Percentiles rank a stretch among this genome's conserved stretches.
Evolutionary conservation across 2,113 vertebrate species (phyloP).

Genomic region (Microcebus lehilahytsara): DNA sequence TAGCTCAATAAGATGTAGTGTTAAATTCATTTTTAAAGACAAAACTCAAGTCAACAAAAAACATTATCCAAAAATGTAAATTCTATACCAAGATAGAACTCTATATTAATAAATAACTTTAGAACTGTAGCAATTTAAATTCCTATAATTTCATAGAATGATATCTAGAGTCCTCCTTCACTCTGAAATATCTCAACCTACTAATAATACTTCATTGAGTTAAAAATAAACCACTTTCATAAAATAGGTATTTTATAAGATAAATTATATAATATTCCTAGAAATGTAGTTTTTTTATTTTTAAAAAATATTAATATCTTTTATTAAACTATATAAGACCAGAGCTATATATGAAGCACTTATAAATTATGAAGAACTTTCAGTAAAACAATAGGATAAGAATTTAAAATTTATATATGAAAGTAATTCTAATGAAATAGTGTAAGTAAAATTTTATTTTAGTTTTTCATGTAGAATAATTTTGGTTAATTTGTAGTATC

Average conservation of each 20-base stretch:
- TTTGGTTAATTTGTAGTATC: not conserved
- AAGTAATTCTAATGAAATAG: not conserved
- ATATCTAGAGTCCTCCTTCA: not conserved
- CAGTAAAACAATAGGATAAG: not conserved
- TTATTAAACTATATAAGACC: not conserved
- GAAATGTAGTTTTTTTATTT: not conserved
- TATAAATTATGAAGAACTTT: not conserved
- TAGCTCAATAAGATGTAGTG: not conserved
- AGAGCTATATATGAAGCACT: not conserved
- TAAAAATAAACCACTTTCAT: not conserved
- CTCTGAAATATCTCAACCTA: not conserved
- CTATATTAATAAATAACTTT: constrained; percentile 1
- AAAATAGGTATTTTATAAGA: not conserved
- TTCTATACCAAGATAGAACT: not conserved
- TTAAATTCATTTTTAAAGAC: not conserved
- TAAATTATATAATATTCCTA: not conserved
- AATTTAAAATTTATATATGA: not conserved
- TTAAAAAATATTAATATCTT: not conserved
- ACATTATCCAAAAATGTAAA: not conserved
- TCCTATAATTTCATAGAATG: not conserved
- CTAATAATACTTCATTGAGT: not conserved
- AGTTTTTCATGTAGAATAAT: not conserved
- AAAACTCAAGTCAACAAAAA: not conserved
- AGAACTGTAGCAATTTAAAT: not conserved
- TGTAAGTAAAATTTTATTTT: not conserved